Base-by-base conservation (phyloP, 2,113 vertebrate genomes). In the Dasyprocta punctata region DNA sequence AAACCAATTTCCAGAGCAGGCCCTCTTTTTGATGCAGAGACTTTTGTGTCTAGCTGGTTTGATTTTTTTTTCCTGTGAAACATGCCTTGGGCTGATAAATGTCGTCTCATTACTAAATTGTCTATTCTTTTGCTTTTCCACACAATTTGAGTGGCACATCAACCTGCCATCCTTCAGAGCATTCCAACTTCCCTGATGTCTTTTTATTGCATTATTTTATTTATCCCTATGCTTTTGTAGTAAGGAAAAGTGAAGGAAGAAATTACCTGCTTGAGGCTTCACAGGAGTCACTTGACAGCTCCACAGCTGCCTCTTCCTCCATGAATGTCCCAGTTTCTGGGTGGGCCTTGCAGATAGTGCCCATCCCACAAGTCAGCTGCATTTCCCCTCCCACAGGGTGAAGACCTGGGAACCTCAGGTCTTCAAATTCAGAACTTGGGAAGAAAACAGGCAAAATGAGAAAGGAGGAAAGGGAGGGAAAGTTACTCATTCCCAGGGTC, bases 211-310 rank as follows among this genome's bases (percentile, higher is more conserved):
- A 41, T 10, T 11, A 26, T 67, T 80, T 90, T 82, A 33, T 80
- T 91, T 94, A 83, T 81, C 83, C 12, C 44, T 75, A 3, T 94
- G 75, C 86, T 89, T 96, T 86, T 60, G 69, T 52, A 63, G 73
- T 61, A 38, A 67, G 24, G 17, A 38, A 90, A 92, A 90, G 19
- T 7, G 56, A 91, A 60, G 36, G 47, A 20, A 10, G 17, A 95
- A 90, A 80, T 81, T 11, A 77, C 49, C 49, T 92, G 44, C 26
- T n/a, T 2, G 81, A 56, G 49, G 36, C 44, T 28, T 92, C 52
- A 41, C 49, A 26, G 33, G 9, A 49, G 73, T 95, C 90, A 54
- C 9, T 47, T 56, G 61, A 80, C 3, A 90, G 80, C 41, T 49
- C 22, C n/a, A 67, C 38, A 3, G 36, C 44, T 73, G 47, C 56